Percentiles rank a stretch among this genome's conserved stretches.
phyloP scores from a whole-genome alignment of 2,797 vertebrate species.

The Sphaeramia orbicularis region DNA sequence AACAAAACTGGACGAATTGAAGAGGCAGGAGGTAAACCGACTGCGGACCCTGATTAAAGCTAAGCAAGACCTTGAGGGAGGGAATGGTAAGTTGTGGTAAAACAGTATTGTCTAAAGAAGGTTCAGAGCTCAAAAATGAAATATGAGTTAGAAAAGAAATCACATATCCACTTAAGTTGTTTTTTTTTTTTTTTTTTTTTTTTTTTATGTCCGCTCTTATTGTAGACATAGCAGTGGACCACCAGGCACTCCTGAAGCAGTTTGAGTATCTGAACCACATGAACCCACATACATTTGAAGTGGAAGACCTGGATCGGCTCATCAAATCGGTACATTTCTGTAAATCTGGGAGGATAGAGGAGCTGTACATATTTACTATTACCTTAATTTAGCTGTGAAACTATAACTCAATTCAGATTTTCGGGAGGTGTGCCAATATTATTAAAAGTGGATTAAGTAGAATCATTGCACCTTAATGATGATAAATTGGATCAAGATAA shows the following conservation, averaged over 20 bases:
- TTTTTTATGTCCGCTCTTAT: not conserved
- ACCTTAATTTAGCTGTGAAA: not conserved
- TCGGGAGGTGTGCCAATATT: too few relatives aligned
- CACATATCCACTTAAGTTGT: too few relatives aligned
- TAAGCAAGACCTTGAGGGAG: conserved; percentile 93
- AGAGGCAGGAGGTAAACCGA: conserved; percentile 95
- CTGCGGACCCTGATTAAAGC: conserved; percentile 96
- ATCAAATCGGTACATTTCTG: conserved; percentile 92
- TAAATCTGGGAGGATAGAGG: too few relatives aligned
- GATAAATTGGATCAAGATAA: not conserved
- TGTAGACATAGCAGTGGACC: conserved; percentile 91
- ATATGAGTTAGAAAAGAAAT: too few relatives aligned
- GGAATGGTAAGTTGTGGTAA: conserved; percentile 82
- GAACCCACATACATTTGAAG: conserved; percentile 97
- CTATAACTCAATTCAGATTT: too few relatives aligned
- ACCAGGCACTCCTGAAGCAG: conserved; percentile 94
- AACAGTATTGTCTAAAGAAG: not conserved
- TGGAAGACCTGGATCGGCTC: conserved; percentile 95
- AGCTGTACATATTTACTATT: too few relatives aligned
- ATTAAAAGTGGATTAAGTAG: not conserved
- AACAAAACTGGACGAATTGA: conserved; percentile 95
- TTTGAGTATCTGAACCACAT: conserved; percentile 97
- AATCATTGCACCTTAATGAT: not conserved
- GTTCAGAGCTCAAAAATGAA: too few relatives aligned
- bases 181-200: not conserved